Evolutionary conservation across 2,888 invertebrate species (phyloP), one percentile per base, ranked within the genome.

Genomic region (Chesias legatella): DNA sequence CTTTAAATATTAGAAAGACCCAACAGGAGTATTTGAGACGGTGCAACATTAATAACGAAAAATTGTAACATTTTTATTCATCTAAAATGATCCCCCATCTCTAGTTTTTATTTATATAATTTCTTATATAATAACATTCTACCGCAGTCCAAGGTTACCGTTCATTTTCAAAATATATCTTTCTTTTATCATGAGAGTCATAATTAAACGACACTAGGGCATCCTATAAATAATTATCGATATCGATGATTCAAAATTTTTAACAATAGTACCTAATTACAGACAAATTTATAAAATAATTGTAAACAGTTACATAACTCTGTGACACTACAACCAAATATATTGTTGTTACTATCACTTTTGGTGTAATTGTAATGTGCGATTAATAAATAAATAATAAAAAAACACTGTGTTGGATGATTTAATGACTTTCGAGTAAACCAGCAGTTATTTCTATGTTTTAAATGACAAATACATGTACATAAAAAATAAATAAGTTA

Each of bases 21-120:
- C 42, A 46, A 47, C 45, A 40, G 23, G 42, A 42, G 33, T 47
- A 44, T 36, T 41, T 27, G 44, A 48, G 29, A 35, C 31, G 37
- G 53, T 48, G 53, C 53, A 51, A 53, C 51, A 45, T 45, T 40
- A 31, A 50, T 21, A 47, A 48, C 44, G 53, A 46, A 41, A 41
- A 47, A 41, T 28, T 49, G 36, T 38, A 50, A 46, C 42, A 49
- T 38, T 43, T 44, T 33, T n/a, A n/a, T n/a, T 32, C 7, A 17
- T 41, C 24, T 38, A 27, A 35, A 40, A 26, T 24, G 25, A 38
- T 36, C 33, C 10, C 33, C 24, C n/a, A 33, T 28, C 22, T 35
- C 41, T 44, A 42, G 33, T 43, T 32, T 21, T 43, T 33, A 48
- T 33, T 34, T 41, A 46, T 42, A 49, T 43, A 34, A 38, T 36